A percentile compares a stretch with the other conserved stretches of the same genome.
Evolutionary conservation across 2,797 vertebrate genomes (phyloP).

Genomic region (Amblyraja radiata): DNA sequence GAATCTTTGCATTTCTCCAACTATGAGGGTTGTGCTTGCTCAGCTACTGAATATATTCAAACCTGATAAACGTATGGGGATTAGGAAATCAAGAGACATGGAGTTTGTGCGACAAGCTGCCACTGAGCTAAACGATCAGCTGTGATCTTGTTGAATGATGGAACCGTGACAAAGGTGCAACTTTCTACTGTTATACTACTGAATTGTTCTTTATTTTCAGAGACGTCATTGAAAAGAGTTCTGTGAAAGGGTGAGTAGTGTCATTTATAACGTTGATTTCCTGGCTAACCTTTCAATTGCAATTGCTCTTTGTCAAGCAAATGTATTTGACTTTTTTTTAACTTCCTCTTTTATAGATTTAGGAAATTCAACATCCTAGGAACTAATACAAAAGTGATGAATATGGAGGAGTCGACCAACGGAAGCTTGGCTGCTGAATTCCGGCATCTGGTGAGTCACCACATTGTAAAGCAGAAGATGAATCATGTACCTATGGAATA

Average conservation of each 20-base stretch:
- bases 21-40: no score
- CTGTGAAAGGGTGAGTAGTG: conserved; percentile 70
- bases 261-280: background rate
- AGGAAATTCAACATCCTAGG: conserved; percentile 92
- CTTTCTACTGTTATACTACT: background rate
- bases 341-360: conserved; percentile 56
- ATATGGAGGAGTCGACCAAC: conserved; percentile 94
- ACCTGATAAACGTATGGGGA: no score
- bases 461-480: background rate
- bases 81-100: no score
- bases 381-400: conserved; percentile 91
- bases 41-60: no score
- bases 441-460: conserved; percentile 73
- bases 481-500: background rate
- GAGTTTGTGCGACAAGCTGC: no score
- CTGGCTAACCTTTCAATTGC: rapidly evolving
- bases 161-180: no score
- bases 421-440: conserved; percentile 91
- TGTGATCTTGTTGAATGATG: no score
- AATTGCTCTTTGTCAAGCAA: background rate
- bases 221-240: conserved; percentile 75
- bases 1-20: no score
- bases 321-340: background rate
- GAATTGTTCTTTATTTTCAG: conserved; percentile 50
- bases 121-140: no score